Base-by-base conservation (phyloP, 2,888 invertebrate species). In the Epinotia ramella region DNA sequence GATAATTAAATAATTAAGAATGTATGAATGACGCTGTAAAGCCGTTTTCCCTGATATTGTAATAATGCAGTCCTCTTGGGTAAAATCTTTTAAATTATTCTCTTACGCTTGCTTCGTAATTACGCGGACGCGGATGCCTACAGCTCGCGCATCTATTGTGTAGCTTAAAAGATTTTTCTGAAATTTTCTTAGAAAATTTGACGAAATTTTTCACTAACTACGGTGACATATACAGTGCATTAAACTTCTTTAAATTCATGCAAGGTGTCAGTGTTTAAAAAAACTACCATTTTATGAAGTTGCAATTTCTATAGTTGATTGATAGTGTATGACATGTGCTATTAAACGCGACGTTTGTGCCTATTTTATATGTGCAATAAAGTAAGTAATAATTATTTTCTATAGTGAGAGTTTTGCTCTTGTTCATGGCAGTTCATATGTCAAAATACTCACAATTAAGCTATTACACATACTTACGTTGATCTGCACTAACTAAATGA, bases 1-100 rank as follows among this genome's bases (percentile, higher is more conserved):
- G 92, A 91, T 93, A 93, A 94, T 94, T 93, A 93, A 93, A 93
- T 93, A 92, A 93, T 94, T 93, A 93, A 92, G 87, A 92, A 93
- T 93, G 92, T 92, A 93, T 93, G 92, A 93, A 92, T 92, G 90
- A 92, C 88, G 91, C 88, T 88, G 90, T 90, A 91, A 90, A 92
- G 89, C 89, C 89, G 91, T 92, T 92, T 76, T 89, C 89, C 88
- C 88, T 90, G 90, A 92, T 92, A 91, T 91, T 91, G 91, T 93
- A 91, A 93, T 93, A 93, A 93, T 92, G 92, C 92, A 93, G 91
- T 91, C 88, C 92, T 92, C 92, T 87, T 90, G 91, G 90, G 92
- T 84, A 79, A 90, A 91, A 90, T 92, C 90, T 91, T 93, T 91
- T 91, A 88, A 92, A 93, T 92, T 91, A 93, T 92, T 93, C 92